Percentiles rank a stretch among this genome's conserved stretches.
phyloP scores from a whole-genome alignment of 2,113 vertebrate genomes.

The Chroicocephalus ridibundus region DNA sequence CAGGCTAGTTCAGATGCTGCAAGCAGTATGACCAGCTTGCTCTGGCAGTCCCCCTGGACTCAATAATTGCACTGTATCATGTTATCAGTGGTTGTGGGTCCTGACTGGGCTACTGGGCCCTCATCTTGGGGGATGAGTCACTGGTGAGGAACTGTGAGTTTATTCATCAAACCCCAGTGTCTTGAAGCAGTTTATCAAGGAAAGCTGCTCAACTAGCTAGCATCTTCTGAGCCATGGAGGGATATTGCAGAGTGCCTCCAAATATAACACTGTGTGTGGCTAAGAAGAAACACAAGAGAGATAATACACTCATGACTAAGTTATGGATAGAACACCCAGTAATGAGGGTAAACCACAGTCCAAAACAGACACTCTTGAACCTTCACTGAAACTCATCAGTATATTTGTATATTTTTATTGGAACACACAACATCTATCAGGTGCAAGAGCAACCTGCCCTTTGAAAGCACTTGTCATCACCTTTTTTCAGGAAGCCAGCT shows the following conservation, averaged over 20 bases:
- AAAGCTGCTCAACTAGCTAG: neutral
- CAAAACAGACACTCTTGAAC: accelerated
- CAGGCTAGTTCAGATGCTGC: neutral
- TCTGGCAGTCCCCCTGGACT: neutral
- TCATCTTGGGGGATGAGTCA: neutral
- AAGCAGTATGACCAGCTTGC: neutral
- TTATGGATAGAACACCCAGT: neutral
- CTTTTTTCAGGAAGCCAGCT: neutral
- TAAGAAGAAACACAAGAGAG: neutral
- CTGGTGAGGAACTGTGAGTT: neutral
- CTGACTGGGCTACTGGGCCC: neutral
- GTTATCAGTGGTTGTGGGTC: neutral
- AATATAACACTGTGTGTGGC: accelerated
- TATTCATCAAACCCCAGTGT: neutral
- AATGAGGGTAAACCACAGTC: neutral
- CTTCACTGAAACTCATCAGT: neutral
- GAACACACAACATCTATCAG: neutral
- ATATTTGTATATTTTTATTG: neutral
- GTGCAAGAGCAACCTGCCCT: neutral
- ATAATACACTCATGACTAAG: neutral
- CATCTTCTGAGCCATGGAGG: neutral
- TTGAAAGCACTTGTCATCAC: neutral
- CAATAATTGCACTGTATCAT: neutral
- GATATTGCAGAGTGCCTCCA: neutral
- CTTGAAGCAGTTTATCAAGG: neutral